Conservation (phyloP, 1,140 invertebrate species). For the Drosophila kurseongensis region DNA sequence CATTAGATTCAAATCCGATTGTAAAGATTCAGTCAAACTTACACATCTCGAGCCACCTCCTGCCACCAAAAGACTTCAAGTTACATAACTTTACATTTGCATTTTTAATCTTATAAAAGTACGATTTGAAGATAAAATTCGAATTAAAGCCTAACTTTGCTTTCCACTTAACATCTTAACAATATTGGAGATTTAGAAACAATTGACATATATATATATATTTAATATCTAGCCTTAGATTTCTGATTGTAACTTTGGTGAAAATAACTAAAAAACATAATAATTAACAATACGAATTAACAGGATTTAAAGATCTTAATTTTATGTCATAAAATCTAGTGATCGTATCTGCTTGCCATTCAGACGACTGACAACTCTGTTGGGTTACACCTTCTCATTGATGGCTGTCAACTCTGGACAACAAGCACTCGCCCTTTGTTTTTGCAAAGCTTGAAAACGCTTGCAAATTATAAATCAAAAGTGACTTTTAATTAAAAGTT, state of each 20-base stretch:
- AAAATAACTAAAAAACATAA: no score
- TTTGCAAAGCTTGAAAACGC: conserved; percentile 65
- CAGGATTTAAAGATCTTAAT: neutral
- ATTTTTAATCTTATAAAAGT: neutral
- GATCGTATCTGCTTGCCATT: neutral
- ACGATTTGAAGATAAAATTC: no score
- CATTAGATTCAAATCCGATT: conserved; percentile 11
- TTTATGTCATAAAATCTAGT: no score
- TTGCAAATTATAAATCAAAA: conserved; percentile 78
- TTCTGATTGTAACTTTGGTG: neutral
- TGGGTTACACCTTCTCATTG: conserved; percentile 29
- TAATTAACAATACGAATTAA: no score
- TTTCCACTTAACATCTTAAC: no score
- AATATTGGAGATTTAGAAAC: no score
- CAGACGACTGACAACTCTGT: conserved; percentile 4
- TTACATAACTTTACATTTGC: neutral
- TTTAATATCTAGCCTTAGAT: no score
- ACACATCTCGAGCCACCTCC: neutral
- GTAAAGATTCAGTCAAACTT: conserved; percentile 1
- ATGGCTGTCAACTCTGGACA: conserved; percentile 31
- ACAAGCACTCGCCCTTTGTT: conserved; percentile 47
- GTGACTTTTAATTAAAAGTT: conserved; percentile 83
- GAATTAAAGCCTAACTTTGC: no score
- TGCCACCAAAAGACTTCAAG: neutral
- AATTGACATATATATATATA: no score